These are phyloP conservation scores for Drosophila picticornis DNA, from an alignment of 2,888 invertebrate genomes.

Conservation along the genomic window DNA sequence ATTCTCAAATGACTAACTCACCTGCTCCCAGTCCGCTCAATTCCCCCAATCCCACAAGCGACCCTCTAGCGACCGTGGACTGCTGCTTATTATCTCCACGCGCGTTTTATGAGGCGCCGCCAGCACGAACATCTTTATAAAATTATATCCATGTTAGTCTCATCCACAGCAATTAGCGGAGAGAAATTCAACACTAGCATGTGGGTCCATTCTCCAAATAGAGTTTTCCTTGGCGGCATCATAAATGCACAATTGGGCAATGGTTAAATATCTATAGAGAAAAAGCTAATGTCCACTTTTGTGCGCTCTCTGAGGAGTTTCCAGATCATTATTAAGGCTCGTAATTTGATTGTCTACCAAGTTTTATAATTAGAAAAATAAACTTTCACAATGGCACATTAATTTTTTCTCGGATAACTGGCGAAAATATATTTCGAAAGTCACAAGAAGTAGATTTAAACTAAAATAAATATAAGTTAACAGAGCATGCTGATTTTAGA, in stretches of 20 bases:
- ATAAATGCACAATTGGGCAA: conserved; percentile 60
- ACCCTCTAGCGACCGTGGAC: conserved; percentile 4
- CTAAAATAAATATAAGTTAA: neutral
- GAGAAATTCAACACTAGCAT: conserved; percentile 76
- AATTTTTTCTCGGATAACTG: neutral
- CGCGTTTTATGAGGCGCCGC: conserved; percentile 62
- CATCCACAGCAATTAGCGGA: conserved; percentile 72
- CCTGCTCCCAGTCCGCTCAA: conserved; percentile 6
- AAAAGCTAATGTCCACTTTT: conserved; percentile 56
- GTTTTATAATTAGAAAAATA: neutral
- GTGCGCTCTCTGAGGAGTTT: conserved; percentile 41
- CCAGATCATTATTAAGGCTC: conserved; percentile 24
- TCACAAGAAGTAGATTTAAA: neutral
- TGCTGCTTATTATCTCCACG: neutral
- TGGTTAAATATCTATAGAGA: conserved; percentile 55
- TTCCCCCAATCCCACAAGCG: conserved; percentile 14
- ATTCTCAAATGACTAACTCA: conserved; percentile 35
- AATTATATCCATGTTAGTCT: conserved; percentile 64
- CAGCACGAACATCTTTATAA: conserved; percentile 54
- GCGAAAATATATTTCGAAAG: neutral
- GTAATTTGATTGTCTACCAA: conserved; percentile 7
- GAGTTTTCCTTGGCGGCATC: conserved; percentile 48
- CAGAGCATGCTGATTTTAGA: neutral
- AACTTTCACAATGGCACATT: conserved; percentile 14
- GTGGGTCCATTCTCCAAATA: conserved; percentile 72